These are phyloP conservation scores for Origma solitaria DNA, from an alignment of 2,113 vertebrate species.

Conservation along the genomic window DNA sequence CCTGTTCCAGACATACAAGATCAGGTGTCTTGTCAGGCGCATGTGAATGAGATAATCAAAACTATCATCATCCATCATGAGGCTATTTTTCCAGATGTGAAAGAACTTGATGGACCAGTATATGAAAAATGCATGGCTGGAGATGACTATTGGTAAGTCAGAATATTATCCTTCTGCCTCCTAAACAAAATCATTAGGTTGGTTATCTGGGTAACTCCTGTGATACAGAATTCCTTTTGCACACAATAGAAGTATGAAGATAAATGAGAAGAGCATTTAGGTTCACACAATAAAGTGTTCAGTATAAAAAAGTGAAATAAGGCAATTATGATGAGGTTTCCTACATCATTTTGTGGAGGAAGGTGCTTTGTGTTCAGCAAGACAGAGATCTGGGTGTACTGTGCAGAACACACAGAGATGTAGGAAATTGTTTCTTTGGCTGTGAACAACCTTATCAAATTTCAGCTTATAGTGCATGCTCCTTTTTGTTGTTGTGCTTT, in stretches of 20 bases:
- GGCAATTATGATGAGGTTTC: not conserved
- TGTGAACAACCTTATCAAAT: not conserved
- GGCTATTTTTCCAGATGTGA: conserved; percentile 92
- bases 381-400: not conserved
- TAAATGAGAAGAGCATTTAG: not conserved
- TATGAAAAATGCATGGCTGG: conserved; percentile 99
- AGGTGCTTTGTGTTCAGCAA: not conserved
- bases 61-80: conserved; percentile 98
- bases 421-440: not conserved
- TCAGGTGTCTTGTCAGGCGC: conserved; percentile 96
- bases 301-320: not conserved
- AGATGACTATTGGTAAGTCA: conserved; percentile 93
- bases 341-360: not conserved
- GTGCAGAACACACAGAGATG: not conserved
- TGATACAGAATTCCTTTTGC: not conserved
- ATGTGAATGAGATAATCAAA: conserved; percentile 97
- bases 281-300: not conserved
- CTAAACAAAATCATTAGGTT: not conserved
- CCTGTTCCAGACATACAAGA: conserved; percentile 95
- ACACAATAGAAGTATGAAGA: not conserved
- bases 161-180: not conserved
- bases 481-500: not conserved
- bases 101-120: conserved; percentile 93
- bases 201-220: not conserved
- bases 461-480: not conserved